Evolutionary conservation across 2,888 invertebrate species (phyloP).

Genomic region (Euproctis similis): DNA sequence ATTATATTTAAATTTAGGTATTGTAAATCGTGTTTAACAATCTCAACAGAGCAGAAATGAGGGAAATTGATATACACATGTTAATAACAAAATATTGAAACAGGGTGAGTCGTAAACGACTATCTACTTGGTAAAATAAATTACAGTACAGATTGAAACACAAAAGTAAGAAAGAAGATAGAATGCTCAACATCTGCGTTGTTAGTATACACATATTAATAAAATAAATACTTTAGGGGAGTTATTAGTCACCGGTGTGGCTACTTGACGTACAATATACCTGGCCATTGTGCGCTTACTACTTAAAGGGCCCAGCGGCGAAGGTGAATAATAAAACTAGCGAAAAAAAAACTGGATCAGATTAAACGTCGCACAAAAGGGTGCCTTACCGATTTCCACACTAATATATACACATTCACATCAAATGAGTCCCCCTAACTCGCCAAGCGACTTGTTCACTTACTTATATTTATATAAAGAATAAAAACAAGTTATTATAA

Average conservation of each 20-base stretch:
- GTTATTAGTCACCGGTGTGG: constrained; percentile 35
- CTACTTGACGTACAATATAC: constrained; percentile 31
- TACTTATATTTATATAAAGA: no score
- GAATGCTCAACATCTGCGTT: constrained; percentile 54
- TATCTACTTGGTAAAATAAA: no score
- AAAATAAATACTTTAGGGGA: constrained; percentile 47
- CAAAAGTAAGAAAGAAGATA: no score
- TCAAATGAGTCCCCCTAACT: constrained; percentile 20
- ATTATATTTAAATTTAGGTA: no score
- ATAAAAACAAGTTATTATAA: constrained; percentile 31
- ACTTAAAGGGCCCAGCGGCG: constrained; percentile 55
- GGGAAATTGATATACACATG: no score
- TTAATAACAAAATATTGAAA: no score
- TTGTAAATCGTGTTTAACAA: no score
- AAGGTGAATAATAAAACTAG: constrained; percentile 42
- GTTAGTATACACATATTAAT: constrained; percentile 27
- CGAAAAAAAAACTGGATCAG: constrained; percentile 56
- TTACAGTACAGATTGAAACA: no score
- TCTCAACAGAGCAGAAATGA: no score
- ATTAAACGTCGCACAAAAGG: constrained; percentile 45
- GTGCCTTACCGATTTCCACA: constrained; percentile 31
- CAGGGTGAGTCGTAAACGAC: no score
- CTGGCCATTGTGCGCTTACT: constrained; percentile 17
- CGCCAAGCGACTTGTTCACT: constrained; percentile 9
- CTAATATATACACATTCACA: constrained; percentile 22